Evolutionary conservation across 2,113 vertebrate species (phyloP).

Genomic region (Bos indicus): DNA sequence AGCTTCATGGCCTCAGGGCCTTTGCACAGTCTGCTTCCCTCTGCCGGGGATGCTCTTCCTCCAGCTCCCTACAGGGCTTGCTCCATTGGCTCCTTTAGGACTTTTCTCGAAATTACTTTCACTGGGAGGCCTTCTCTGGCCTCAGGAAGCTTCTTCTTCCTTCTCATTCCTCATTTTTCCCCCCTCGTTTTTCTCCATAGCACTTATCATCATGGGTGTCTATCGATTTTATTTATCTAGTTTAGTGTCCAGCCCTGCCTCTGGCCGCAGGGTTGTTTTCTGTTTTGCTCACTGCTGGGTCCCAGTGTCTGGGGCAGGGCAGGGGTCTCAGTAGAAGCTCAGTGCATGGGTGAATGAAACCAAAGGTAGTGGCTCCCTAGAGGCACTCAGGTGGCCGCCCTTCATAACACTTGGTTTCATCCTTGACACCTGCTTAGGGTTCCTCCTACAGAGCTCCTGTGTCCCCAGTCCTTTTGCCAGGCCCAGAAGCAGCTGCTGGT

Average conservation of each 20-base stretch:
- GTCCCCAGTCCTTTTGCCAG: neutral
- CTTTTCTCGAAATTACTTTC: neutral
- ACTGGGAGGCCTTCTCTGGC: neutral
- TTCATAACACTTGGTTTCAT: neutral
- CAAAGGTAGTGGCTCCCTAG: neutral
- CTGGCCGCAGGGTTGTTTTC: neutral
- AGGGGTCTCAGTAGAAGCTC: neutral
- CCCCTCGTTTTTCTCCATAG: neutral
- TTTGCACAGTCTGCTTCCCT: neutral
- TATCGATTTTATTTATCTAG: neutral
- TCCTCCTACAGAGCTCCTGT: accelerated
- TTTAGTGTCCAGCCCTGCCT: accelerated
- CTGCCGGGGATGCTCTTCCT: neutral
- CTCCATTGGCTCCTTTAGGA: accelerated
- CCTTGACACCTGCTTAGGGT: neutral
- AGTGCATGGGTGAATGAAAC: too few species aligned
- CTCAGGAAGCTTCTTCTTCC: neutral
- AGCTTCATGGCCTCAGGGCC: neutral
- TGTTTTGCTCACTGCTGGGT: neutral
- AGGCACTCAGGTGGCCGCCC: neutral
- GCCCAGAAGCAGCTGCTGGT: neutral
- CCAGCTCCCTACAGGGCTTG: accelerated
- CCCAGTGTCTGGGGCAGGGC: neutral
- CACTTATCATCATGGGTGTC: accelerated
- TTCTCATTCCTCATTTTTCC: neutral